Evolutionary conservation across 2,113 vertebrate genomes (phyloP).

Genomic region (Ceyx melanurus): DNA sequence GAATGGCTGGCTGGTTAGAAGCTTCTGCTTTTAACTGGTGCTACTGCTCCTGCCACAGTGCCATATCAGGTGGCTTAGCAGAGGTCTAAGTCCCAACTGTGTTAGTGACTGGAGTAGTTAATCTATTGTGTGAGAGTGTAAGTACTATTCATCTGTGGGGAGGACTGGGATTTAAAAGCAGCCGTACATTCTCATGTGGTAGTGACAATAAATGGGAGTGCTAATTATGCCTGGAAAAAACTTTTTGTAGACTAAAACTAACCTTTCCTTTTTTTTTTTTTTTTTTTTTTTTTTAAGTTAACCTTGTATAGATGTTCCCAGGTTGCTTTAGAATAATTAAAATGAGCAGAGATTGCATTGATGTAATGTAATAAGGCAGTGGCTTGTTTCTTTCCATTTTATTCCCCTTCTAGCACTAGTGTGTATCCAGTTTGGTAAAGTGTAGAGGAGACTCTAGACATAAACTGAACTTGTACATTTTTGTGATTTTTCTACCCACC

Average conservation of each 20-base stretch:
- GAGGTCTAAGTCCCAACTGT: neutral
- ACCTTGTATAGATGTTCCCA: neutral
- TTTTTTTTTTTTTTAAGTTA: neutral
- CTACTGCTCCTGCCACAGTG: neutral
- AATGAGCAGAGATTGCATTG: neutral
- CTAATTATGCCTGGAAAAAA: neutral
- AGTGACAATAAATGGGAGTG: neutral
- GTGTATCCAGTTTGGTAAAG: neutral
- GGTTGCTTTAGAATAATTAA: neutral
- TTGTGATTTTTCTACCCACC: neutral
- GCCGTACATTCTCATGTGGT: neutral
- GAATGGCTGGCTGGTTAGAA: neutral
- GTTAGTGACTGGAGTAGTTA: accelerated
- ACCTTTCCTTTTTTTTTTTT: neutral
- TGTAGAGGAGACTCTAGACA: neutral
- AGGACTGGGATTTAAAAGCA: neutral
- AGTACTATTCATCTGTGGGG: accelerated
- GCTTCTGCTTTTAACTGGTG: neutral
- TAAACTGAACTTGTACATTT: neutral
- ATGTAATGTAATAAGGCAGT: neutral
- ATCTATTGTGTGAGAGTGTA: accelerated
- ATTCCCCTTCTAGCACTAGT: neutral
- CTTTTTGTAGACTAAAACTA: neutral
- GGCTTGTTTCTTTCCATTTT: neutral
- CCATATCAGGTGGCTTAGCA: neutral